phyloP scores from a whole-genome alignment of 2,113 vertebrate species.

The Glareola pratincola region DNA sequence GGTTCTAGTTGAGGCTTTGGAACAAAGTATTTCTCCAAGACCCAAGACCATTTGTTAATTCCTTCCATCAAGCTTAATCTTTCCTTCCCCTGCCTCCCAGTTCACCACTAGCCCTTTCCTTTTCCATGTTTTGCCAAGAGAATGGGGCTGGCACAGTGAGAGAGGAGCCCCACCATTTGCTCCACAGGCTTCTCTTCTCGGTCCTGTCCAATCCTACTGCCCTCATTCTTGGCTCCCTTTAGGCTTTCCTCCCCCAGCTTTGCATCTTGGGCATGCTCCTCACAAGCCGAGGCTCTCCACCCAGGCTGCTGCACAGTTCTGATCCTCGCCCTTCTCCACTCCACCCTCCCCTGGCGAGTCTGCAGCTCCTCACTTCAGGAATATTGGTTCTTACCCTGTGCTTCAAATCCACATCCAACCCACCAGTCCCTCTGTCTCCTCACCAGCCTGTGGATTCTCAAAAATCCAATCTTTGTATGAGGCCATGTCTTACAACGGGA shows the following conservation, averaged over 20 bases:
- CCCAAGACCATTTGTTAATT: background rate
- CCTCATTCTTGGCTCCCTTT: background rate
- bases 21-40: background rate
- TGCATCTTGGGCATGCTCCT: background rate
- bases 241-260: background rate
- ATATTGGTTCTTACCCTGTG: background rate
- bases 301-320: background rate
- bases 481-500: background rate
- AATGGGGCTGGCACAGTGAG: background rate
- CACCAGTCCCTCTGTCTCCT: background rate
- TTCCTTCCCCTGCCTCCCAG: background rate
- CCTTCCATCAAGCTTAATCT: background rate
- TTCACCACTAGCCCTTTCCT: background rate
- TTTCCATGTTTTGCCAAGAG: background rate
- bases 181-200: background rate
- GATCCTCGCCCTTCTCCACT: background rate
- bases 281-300: background rate
- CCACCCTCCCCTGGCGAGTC: background rate
- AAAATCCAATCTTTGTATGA: background rate
- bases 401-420: background rate
- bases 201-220: background rate
- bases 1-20: background rate
- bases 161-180: background rate
- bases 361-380: background rate
- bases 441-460: background rate